phyloP scores from a whole-genome alignment of 1,140 invertebrate species.

The Physella acuta region DNA sequence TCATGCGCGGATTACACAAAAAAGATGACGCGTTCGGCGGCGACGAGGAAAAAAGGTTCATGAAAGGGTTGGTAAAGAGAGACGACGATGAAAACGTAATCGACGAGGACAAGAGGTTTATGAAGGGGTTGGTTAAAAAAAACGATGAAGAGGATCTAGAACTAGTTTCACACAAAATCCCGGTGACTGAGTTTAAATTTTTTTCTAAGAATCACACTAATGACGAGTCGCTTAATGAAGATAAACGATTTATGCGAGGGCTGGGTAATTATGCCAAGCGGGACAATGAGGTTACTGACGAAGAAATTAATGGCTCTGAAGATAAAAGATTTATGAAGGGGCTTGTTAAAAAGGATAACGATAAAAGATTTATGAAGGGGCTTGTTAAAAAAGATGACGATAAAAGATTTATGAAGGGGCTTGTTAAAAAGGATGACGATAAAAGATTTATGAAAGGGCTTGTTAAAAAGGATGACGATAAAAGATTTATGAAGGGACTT shows the following conservation, averaged over 20 bases:
- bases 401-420: neutral
- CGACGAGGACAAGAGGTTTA: conserved; percentile 7
- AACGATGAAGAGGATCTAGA: neutral
- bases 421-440: neutral
- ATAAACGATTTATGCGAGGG: neutral
- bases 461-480: neutral
- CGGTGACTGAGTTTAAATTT: neutral
- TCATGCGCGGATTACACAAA: neutral
- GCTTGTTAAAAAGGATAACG: too few relatives aligned
- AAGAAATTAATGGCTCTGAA: neutral
- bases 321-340: neutral
- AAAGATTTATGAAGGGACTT: conserved; percentile 6
- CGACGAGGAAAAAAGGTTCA: conserved; percentile 9
- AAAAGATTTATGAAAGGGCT: too few relatives aligned
- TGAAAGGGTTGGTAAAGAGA: neutral
- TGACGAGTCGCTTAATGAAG: neutral
- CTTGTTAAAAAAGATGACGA: neutral
- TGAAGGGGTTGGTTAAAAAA: neutral
- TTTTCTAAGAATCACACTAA: neutral
- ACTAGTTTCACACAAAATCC: neutral
- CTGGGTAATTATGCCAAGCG: neutral
- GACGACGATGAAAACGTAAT: neutral
- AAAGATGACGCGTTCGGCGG: neutral
- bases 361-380: too few relatives aligned
- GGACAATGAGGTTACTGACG: neutral